These are phyloP conservation scores for Leguminivora glycinivorella DNA, from an alignment of 1,140 invertebrate species.

Conservation along the genomic window DNA sequence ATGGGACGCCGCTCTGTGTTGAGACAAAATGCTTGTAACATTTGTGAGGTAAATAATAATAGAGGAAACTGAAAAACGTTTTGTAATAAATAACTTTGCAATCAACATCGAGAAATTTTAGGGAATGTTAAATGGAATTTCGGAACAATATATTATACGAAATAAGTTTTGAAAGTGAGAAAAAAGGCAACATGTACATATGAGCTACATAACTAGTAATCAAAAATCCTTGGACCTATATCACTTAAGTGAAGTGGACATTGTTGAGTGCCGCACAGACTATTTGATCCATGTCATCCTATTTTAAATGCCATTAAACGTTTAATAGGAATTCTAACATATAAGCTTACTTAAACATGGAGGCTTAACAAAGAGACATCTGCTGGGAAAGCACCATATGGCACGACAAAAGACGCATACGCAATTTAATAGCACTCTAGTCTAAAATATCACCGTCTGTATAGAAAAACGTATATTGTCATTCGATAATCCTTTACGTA, in stretches of 20 bases:
- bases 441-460: constrained; percentile 59
- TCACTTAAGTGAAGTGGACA: background rate
- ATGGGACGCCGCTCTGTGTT: background rate
- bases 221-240: too few relatives aligned
- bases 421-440: constrained; percentile 78
- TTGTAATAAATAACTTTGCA: background rate
- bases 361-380: constrained; percentile 65
- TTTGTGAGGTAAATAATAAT: constrained; percentile 3
- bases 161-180: background rate
- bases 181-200: too few relatives aligned
- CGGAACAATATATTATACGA: background rate
- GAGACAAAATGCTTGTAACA: background rate
- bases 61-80: background rate
- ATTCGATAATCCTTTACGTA: constrained; percentile 77
- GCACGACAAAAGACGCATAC: constrained; percentile 69
- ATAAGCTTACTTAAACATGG: constrained; percentile 45
- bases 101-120: background rate
- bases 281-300: constrained; percentile 13
- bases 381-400: constrained; percentile 73
- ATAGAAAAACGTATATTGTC: constrained; percentile 71
- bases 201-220: too few relatives aligned
- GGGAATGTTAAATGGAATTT: background rate
- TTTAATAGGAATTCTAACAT: constrained; percentile 6
- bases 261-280: background rate
- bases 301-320: constrained; percentile 14